Percentiles rank a stretch among this genome's conserved stretches.
Evolutionary conservation across 2,888 invertebrate species (phyloP).

Genomic region (Patella pellucida): DNA sequence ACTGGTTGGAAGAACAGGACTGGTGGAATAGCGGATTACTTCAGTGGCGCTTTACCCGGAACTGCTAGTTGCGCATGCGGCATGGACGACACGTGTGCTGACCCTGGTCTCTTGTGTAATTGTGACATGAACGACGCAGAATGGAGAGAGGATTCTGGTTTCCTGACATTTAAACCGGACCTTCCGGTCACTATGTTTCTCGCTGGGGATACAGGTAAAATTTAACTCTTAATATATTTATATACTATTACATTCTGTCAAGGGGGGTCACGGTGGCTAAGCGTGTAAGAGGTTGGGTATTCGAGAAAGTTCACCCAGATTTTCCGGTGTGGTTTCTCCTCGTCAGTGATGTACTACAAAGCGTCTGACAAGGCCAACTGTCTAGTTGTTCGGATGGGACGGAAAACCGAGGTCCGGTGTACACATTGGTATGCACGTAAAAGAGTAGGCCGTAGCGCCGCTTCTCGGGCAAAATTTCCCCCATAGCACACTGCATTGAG

Average conservation of each 20-base stretch:
- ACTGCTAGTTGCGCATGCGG: slow-evolving; percentile 63
- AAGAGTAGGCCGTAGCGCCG: too few relatives aligned
- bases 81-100: slow-evolving; percentile 49
- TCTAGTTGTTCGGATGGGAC: too few relatives aligned
- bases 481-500: too few relatives aligned
- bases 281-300: too few relatives aligned
- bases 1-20: slow-evolving; percentile 60
- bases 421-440: too few relatives aligned
- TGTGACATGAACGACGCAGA: slow-evolving; percentile 63
- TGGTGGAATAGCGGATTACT: slow-evolving; percentile 50
- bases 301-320: too few relatives aligned
- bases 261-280: too few relatives aligned
- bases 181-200: slow-evolving; percentile 60
- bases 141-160: slow-evolving; percentile 61
- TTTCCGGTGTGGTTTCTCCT: too few relatives aligned
- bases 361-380: too few relatives aligned
- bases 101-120: slow-evolving; percentile 52
- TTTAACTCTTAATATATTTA: neutral
- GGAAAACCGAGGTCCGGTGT: too few relatives aligned
- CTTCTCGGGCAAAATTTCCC: too few relatives aligned
- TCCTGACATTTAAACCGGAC: slow-evolving; percentile 55
- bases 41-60: slow-evolving; percentile 58
- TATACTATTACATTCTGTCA: neutral
- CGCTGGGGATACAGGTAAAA: slow-evolving; percentile 66
- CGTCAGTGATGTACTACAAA: too few relatives aligned